Evolutionary conservation across 2,888 invertebrate genomes (phyloP).

Genomic region (Keiferia lycopersicella): DNA sequence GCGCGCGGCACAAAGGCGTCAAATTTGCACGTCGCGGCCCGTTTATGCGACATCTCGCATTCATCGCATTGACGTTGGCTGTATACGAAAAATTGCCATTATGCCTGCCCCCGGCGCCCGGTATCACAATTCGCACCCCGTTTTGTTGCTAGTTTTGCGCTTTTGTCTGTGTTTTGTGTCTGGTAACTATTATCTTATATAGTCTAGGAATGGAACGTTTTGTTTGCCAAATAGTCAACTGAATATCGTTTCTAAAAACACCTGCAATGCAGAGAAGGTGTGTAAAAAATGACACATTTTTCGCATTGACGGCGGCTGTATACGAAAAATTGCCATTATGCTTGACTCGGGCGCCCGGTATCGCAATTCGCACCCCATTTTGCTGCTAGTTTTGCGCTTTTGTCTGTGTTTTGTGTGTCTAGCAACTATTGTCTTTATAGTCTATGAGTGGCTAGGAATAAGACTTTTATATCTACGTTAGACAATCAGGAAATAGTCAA

Average conservation of each 20-base stretch:
- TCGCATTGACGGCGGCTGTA: conserved; percentile 66
- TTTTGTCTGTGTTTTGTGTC: conserved; percentile 14
- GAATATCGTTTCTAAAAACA: no score
- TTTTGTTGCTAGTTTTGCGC: conserved; percentile 11
- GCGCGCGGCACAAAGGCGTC: conserved; percentile 71
- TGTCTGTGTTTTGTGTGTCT: not conserved
- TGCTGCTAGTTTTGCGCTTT: not conserved
- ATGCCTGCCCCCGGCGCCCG: conserved; percentile 50
- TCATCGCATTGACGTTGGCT: conserved; percentile 66
- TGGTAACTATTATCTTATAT: no score
- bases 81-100: conserved; percentile 78
- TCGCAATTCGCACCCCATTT: not conserved
- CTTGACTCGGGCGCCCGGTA: conserved; percentile 44
- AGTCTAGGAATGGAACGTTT: no score
- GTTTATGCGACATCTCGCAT: conserved; percentile 77
- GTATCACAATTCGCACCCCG: conserved; percentile 36
- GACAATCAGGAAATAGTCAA: no score
- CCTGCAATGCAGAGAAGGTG: no score
- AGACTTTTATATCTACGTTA: no score
- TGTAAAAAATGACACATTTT: no score
- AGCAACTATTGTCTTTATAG: not conserved
- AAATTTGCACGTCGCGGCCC: conserved; percentile 79
- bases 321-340: conserved; percentile 78
- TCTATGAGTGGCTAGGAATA: not conserved
- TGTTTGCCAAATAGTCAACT: no score